These are phyloP conservation scores for Hoplostethus mediterraneus DNA, from an alignment of 2,797 vertebrate species.

Conservation along the genomic window DNA sequence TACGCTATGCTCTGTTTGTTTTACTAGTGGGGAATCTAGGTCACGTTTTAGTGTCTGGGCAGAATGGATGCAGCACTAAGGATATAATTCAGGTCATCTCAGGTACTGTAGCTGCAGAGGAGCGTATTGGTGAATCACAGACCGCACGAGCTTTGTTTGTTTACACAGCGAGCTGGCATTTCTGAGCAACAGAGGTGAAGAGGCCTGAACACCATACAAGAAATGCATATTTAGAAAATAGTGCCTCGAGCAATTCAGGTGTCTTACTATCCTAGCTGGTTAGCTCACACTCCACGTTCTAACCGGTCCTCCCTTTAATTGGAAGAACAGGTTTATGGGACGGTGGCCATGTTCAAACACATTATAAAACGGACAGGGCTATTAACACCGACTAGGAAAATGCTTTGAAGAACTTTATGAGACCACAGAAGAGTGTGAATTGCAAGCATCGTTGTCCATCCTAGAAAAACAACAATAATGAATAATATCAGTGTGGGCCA, in stretches of 20 bases:
- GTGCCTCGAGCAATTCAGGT: too few relatives aligned
- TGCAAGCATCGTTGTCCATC: conserved; percentile 18
- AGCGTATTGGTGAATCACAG: not conserved
- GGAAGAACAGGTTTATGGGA: conserved; percentile 33
- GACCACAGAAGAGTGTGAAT: conserved; percentile 54
- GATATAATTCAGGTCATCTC: conserved; percentile 13
- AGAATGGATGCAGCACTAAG: conserved; percentile 8
- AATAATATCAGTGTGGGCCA: conserved; percentile 1
- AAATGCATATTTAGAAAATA: not conserved
- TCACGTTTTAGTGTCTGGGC: conserved; percentile 15
- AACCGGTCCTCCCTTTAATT: not conserved
- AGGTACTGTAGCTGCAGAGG: not conserved
- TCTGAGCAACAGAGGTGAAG: not conserved
- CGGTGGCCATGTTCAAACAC: conserved; percentile 33
- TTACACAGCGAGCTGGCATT: not conserved
- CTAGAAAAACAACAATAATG: conserved; percentile 41
- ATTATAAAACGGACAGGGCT: conserved; percentile 48
- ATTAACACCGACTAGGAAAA: conserved; percentile 52
- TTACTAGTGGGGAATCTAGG: not conserved
- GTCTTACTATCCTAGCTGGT: too few relatives aligned
- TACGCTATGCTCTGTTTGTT: conserved; percentile 5
- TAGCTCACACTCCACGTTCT: too few relatives aligned
- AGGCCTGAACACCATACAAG: not conserved
- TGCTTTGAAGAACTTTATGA: conserved; percentile 59
- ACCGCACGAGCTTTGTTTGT: not conserved